phyloP scores from a whole-genome alignment of 2,888 invertebrate species.

The Eupithecia pulchellata region DNA sequence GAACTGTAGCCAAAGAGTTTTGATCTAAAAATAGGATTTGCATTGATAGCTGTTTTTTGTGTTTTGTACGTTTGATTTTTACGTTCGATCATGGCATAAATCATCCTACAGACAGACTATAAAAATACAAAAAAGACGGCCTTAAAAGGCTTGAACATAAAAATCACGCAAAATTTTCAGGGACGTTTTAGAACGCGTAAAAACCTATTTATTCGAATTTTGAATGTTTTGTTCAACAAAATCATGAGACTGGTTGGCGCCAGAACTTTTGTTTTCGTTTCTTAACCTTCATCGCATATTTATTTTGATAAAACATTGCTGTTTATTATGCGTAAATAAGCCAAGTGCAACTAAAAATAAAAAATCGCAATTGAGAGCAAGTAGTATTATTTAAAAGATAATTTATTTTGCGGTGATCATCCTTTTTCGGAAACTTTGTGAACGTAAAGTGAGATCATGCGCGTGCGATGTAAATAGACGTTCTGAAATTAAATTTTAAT shows the following conservation, averaged over 20 bases:
- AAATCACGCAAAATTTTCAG: background rate
- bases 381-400: background rate
- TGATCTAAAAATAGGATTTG: background rate
- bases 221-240: background rate
- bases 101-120: background rate
- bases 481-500: conserved; percentile 40
- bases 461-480: conserved; percentile 25
- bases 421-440: background rate
- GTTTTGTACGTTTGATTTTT: background rate
- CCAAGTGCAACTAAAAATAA: background rate
- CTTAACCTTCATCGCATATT: background rate
- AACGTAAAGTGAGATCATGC: conserved; percentile 14
- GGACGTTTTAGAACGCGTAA: background rate
- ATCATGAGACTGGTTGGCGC: conserved; percentile 27
- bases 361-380: background rate
- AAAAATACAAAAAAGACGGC: background rate
- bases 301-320: background rate
- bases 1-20: background rate
- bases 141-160: background rate
- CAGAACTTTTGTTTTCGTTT: conserved; percentile 16
- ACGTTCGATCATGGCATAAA: background rate
- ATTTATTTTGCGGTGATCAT: background rate
- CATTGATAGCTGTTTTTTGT: background rate
- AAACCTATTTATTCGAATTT: background rate
- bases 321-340: background rate